These are phyloP conservation scores for Lepidostoma basale DNA, from an alignment of 1,140 invertebrate genomes.

Conservation along the genomic window DNA sequence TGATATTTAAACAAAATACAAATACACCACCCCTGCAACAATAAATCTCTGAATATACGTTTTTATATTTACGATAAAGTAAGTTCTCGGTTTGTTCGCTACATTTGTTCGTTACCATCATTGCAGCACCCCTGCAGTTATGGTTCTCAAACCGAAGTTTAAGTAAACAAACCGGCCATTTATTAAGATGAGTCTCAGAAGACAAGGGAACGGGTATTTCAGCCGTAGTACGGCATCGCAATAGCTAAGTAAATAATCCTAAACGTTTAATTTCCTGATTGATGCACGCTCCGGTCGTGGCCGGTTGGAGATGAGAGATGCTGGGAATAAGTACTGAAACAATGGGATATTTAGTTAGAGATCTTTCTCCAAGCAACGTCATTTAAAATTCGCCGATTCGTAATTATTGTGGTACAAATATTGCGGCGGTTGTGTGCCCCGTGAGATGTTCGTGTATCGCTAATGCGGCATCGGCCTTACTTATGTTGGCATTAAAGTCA, in stretches of 20 bases:
- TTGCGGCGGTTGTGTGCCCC: background rate
- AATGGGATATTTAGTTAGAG: constrained; percentile 40
- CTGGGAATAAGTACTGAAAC: constrained; percentile 33
- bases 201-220: constrained; percentile 38
- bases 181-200: constrained; percentile 29
- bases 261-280: constrained; percentile 29
- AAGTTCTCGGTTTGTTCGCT: no score
- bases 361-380: constrained; percentile 21
- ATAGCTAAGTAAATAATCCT: constrained; percentile 37
- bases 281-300: constrained; percentile 28
- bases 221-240: constrained; percentile 33
- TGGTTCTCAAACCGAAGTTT: no score
- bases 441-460: no score
- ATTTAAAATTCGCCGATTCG: constrained; percentile 1
- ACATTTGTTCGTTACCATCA: no score
- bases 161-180: constrained; percentile 12
- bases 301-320: constrained; percentile 5
- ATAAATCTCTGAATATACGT: no score
- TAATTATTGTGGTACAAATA: no score
- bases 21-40: no score
- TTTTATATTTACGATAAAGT: no score
- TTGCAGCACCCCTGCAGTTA: no score
- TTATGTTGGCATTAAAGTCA: no score
- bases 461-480: no score
- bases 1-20: no score